Conservation (phyloP, 2,797 vertebrate genomes). For the Rallus crepitans region DNA sequence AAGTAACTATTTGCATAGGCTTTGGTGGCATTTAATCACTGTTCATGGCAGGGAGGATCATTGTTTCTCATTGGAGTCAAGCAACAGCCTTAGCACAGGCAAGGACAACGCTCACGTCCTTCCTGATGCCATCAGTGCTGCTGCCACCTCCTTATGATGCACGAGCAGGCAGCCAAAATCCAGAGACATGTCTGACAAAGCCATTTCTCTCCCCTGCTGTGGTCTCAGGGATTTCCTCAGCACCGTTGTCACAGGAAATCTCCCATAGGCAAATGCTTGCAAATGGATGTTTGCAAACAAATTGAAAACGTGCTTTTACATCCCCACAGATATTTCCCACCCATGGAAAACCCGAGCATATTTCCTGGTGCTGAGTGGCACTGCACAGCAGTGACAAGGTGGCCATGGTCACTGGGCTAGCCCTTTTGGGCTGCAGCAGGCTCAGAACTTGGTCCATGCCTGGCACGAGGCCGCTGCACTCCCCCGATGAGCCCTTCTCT, state of each 20-base stretch:
- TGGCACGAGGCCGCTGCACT: accelerated
- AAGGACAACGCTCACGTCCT: conserved; percentile 44
- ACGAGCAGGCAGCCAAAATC: background rate
- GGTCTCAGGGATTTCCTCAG: background rate
- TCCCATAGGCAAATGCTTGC: accelerated
- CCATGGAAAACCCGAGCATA: accelerated
- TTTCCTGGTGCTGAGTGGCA: background rate
- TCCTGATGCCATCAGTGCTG: background rate
- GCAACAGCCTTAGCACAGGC: background rate
- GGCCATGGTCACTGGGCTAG: accelerated
- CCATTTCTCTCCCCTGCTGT: background rate
- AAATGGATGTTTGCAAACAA: background rate
- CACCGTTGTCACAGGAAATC: background rate
- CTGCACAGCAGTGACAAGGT: accelerated
- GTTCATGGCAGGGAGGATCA: background rate
- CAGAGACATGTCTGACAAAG: background rate
- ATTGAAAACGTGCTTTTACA: background rate
- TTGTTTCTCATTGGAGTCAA: conserved; percentile 10
- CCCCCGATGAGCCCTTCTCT: background rate
- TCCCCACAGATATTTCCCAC: background rate
- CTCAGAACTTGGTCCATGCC: background rate
- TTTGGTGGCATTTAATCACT: background rate
- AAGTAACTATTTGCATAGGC: background rate
- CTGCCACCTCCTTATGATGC: background rate
- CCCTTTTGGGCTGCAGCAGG: background rate